Conservation (phyloP, 2,888 invertebrate genomes). For the Drosophila flavopinicola region DNA sequence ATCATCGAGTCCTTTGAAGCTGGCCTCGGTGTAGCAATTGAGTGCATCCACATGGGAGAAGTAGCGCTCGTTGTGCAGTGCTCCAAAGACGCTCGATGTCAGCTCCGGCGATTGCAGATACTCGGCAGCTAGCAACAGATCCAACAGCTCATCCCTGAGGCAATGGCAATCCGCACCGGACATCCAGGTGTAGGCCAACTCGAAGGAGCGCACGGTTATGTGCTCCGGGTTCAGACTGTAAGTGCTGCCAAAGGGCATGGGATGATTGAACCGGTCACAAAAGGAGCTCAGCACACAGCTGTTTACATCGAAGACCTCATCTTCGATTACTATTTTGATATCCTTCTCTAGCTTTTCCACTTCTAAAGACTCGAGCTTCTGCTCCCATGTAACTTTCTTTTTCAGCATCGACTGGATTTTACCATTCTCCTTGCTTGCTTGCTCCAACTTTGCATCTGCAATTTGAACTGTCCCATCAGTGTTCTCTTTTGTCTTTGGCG, state of each 20-base stretch:
- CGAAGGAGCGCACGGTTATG: not conserved
- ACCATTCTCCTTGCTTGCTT: too few relatives aligned
- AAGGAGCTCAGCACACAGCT: conserved; percentile 4
- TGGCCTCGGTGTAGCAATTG: not conserved
- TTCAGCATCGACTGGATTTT: too few relatives aligned
- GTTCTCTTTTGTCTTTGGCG: too few relatives aligned
- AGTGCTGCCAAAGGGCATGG: not conserved
- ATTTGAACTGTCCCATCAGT: too few relatives aligned
- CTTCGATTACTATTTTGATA: conserved; percentile 1
- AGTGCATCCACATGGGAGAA: not conserved
- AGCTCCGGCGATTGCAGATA: conserved; percentile 1
- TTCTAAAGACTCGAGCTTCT: too few relatives aligned
- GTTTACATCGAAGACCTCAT: not conserved
- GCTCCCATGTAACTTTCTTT: too few relatives aligned
- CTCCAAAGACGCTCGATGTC: not conserved
- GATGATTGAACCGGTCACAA: not conserved
- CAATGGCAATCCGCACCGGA: not conserved
- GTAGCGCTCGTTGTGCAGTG: not conserved
- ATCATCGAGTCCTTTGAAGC: not conserved
- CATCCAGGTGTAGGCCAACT: conserved; percentile 11
- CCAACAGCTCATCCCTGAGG: not conserved
- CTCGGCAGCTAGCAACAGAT: not conserved
- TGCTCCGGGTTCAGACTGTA: not conserved
- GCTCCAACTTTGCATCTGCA: too few relatives aligned
- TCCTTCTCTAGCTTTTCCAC: too few relatives aligned